Evolutionary conservation across 2,113 vertebrate species (phyloP), one percentile per base, ranked within the genome.

Genomic region (Xyrauchen texanus): DNA sequence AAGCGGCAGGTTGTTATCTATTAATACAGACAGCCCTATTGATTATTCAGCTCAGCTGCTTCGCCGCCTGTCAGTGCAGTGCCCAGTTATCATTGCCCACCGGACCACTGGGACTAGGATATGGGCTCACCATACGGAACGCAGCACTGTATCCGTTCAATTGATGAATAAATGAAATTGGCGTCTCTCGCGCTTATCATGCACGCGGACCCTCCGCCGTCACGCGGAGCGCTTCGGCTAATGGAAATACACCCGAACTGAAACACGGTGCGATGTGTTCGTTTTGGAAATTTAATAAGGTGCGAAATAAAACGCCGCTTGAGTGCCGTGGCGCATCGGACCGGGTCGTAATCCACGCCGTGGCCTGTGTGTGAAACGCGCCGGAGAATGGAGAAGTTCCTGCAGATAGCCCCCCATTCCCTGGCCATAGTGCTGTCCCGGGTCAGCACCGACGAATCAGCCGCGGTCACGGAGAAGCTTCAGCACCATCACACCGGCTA

Each of bases 371-470:
- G 84, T 81, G 72, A 89, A 87, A 86, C 86, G 82, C 44, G 78
- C 21, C 52, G 13, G 65, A 83, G 83, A 82, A 94, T 94, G 94
- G 94, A 96, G 80, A 92, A 92, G 90, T 92, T 87, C 78, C 81
- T 95, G 77, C 94, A 94, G 86, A 94, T 98, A 7, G 93, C 96
- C 10, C 96, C 96, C 0, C 95, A 95, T 88, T 97, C 95, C 4
- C 87, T 98, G 90, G 96, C 97, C 67, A 94, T 98, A 88, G 93
- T 98, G 82, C 90, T 98, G 88, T 91, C 90, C 79, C 89, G 86
- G 46, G 76, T 68, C 82, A 78, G 88, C 85, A 7, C 68, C 1
- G 62, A 85, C 34, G 82, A 84, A 60, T 68, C 44, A 0, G 42
- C 83, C 6, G 76, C 64, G 81, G 86, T 71, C 34, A 81, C 87